A percentile compares a stretch with the other conserved stretches of the same genome.
Conservation (phyloP, 2,888 invertebrate genomes). For the Masnerella sp. region DNA sequence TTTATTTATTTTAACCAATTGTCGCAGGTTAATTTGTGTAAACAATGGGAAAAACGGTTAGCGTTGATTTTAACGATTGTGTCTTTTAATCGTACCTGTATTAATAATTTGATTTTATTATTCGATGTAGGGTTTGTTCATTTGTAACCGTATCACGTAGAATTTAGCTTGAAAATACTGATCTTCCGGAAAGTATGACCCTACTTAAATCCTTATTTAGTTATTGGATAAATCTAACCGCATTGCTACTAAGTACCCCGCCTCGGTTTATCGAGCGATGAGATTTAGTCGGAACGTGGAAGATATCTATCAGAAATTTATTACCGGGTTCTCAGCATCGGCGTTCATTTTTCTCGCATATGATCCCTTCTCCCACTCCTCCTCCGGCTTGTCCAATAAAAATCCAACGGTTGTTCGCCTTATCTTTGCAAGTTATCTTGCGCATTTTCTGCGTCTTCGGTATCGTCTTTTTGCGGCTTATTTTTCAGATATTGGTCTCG, state of each 20-base stretch:
- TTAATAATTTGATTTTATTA: conserved; percentile 19
- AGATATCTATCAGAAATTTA: conserved; percentile 66
- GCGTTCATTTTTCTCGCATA: conserved; percentile 35
- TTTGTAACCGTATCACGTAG: too few species aligned
- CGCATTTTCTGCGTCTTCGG: conserved; percentile 6
- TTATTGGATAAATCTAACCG: conserved; percentile 4
- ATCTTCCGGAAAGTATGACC: too few species aligned
- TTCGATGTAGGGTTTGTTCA: too few species aligned
- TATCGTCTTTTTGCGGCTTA: conserved; percentile 1
- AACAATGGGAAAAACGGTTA: conserved; percentile 3
- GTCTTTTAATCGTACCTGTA: conserved; percentile 13
- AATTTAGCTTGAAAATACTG: too few species aligned
- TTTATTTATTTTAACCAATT: conserved; percentile 39
- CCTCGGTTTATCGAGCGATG: conserved; percentile 67
- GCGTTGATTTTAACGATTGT: conserved; percentile 20
- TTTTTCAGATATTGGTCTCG: neutral
- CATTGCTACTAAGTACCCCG: conserved; percentile 8
- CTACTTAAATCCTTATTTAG: conserved; percentile 6
- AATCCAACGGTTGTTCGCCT: conserved; percentile 20
- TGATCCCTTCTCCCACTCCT: conserved; percentile 37
- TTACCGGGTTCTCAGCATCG: conserved; percentile 56
- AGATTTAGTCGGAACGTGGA: conserved; percentile 63
- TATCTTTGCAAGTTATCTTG: conserved; percentile 31
- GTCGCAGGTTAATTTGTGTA: conserved; percentile 12
- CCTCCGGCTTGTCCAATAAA: conserved; percentile 16